A percentile compares a stretch with the other conserved stretches of the same genome.
Evolutionary conservation across 2,113 vertebrate species (phyloP).

Genomic region (Bos indicus): DNA sequence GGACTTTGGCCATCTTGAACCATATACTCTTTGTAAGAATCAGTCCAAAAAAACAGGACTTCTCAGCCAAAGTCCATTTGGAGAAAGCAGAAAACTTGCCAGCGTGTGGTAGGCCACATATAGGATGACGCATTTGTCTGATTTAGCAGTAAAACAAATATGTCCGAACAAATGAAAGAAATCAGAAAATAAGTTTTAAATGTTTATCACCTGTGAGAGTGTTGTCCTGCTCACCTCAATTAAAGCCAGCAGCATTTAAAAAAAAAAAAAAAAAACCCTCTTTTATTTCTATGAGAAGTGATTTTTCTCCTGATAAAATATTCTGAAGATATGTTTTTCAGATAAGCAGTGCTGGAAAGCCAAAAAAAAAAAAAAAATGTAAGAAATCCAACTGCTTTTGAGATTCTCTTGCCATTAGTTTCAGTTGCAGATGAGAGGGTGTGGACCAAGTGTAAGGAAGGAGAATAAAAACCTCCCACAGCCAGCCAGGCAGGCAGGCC

Average conservation of each 20-base stretch:
- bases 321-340: neutral
- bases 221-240: neutral
- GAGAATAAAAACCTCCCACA: accelerated
- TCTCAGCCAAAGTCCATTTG: neutral
- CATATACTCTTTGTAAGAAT: neutral
- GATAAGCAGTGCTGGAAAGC: neutral
- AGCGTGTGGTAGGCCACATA: neutral
- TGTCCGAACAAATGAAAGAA: neutral
- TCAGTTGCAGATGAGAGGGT: neutral
- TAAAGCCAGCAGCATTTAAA: neutral
- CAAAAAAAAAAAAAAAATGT: neutral
- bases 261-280: neutral
- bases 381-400: neutral
- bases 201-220: neutral
- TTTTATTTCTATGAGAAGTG: neutral
- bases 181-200: neutral
- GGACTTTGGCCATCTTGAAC: no score
- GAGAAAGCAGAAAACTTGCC: neutral
- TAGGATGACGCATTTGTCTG: neutral
- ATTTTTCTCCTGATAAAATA: neutral
- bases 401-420: neutral
- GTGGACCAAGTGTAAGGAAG: accelerated
- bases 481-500: neutral
- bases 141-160: neutral
- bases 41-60: neutral